Base-by-base conservation (phyloP, 2,113 vertebrate genomes). In the Brienomyrus brachyistius region DNA sequence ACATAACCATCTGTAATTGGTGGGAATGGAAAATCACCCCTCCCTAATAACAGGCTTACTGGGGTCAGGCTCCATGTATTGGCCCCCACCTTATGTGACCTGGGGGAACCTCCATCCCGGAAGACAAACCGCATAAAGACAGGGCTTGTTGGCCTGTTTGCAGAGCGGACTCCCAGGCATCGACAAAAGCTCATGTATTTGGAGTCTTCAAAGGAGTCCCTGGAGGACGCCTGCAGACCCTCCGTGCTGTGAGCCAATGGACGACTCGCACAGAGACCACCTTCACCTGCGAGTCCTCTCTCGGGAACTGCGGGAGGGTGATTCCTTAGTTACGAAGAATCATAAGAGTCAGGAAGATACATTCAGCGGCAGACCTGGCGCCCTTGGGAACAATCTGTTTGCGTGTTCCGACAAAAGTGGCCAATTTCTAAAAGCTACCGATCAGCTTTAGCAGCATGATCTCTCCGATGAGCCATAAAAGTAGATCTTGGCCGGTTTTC, bases 341-440 rank as follows among this genome's bases (percentile, higher is more conserved):
- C 15, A 31, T 77, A 88, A 45, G 43, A 88, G 47, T 89, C 70
- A 23, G n/a, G 51, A 17, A 52, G 47, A 31, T n/a, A 11, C n/a
- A n/a, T 31, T 27, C n/a, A 27, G 3, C 10, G 1, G n/a, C n/a
- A 31, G 62, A 35, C 47, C 62, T 59, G 62, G 48, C 13, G 48
- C 19, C 83, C 47, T 52, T 45, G 27, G 90, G 88, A 92, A 92
- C 90, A 89, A 93, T 93, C 90, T 92, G 91, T 91, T 89, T 91
- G 87, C 89, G 89, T 91, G 90, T 91, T 27, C 62, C 88, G 88
- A 91, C 89, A 83, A 87, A 91, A 66, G 52, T 35, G 59, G 27
- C 89, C 80, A 31, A 56, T 85, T 47, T 51, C 47, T 43, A 40
- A 70, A 70, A 80, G 74, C 74, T 19, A 43, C 13, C 40, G 74